phyloP scores from a whole-genome alignment of 1,140 invertebrate species.

The Zaprionus nigranus region DNA sequence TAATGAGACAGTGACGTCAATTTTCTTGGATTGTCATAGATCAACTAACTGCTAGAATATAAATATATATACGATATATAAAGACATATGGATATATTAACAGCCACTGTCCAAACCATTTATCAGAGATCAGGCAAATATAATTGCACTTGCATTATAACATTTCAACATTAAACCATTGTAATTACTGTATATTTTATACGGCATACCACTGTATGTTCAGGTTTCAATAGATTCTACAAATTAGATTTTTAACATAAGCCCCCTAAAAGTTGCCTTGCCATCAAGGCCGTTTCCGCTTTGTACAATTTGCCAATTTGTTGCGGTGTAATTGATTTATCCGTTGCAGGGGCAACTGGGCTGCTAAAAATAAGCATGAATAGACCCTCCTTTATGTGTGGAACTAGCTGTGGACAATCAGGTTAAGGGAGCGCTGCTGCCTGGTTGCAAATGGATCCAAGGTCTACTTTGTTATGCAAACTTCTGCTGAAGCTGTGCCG shows the following conservation, averaged over 20 bases:
- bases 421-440: not conserved
- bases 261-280: not conserved
- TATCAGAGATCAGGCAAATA: not conserved
- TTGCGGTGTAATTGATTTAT: not conserved
- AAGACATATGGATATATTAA: no score
- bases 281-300: not conserved
- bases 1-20: conserved; percentile 2
- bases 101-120: no score
- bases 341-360: not conserved
- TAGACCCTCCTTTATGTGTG: not conserved
- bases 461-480: no score
- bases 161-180: no score
- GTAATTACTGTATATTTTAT: not conserved
- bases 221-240: no score
- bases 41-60: no score
- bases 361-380: not conserved
- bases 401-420: not conserved
- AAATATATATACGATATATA: no score
- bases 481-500: no score
- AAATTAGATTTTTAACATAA: not conserved
- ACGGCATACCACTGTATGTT: not conserved
- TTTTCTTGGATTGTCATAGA: not conserved
- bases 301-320: no score
- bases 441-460: no score
- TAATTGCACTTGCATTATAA: not conserved